Conservation (phyloP, 2,888 invertebrate species). For the Malthinus seriepunctatus region DNA sequence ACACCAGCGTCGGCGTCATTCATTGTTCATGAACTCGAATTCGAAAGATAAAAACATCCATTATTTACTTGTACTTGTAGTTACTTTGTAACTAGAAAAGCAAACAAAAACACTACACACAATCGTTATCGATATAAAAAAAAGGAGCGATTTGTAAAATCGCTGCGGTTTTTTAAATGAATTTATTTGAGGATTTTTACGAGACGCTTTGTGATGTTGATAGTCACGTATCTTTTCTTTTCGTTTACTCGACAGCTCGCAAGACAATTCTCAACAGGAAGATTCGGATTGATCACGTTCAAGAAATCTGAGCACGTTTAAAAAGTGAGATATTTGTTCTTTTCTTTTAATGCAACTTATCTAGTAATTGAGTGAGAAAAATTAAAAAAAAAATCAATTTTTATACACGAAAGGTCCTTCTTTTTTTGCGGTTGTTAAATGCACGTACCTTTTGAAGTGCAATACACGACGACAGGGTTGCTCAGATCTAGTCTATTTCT, state of each 20-base stretch:
- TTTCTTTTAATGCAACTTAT: conserved; percentile 1
- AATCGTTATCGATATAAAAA: conserved; percentile 1
- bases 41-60: conserved; percentile 4
- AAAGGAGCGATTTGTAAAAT: conserved; percentile 9
- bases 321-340: conserved; percentile 8
- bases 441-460: too few species aligned
- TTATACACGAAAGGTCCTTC: too few species aligned
- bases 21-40: not conserved
- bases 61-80: not conserved
- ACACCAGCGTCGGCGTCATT: conserved; percentile 8
- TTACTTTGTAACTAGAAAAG: not conserved
- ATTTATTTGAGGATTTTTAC: conserved; percentile 8
- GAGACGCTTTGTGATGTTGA: conserved; percentile 5
- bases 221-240: conserved; percentile 16
- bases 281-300: conserved; percentile 18
- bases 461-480: too few species aligned
- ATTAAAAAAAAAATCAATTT: not conserved
- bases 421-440: too few species aligned
- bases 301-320: conserved; percentile 11
- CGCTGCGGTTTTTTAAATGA: conserved; percentile 10
- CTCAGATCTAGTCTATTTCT: too few species aligned
- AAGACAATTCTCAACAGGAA: conserved; percentile 15
- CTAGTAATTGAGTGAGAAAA: conserved; percentile 1
- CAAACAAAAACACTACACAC: not conserved
- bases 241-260: conserved; percentile 6